phyloP scores from a whole-genome alignment of 2,888 invertebrate species.

The Euclidia mi region DNA sequence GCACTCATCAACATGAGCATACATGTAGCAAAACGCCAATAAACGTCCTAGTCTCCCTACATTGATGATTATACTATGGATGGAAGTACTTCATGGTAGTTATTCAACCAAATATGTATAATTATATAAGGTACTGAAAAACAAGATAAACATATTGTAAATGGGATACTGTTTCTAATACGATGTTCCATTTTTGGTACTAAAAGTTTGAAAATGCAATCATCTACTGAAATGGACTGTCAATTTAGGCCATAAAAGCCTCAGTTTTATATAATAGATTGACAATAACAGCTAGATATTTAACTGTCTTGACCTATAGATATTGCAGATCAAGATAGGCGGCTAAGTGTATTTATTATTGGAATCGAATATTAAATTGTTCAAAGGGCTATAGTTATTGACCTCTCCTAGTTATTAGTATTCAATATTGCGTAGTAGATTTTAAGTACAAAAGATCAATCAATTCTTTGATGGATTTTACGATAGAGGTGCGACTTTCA shows the following conservation, averaged over 20 bases:
- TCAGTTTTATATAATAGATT: conserved; percentile 2
- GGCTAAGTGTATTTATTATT: background rate
- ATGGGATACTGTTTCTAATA: too few relatives aligned
- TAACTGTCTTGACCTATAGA: background rate
- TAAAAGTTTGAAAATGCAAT: background rate
- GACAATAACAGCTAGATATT: background rate
- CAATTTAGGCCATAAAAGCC: background rate
- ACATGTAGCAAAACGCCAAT: too few relatives aligned
- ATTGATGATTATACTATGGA: too few relatives aligned
- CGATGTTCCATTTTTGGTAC: too few relatives aligned
- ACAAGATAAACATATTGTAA: too few relatives aligned
- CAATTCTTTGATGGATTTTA: too few relatives aligned
- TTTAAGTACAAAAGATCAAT: conserved; percentile 21
- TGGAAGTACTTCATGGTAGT: too few relatives aligned
- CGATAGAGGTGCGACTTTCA: background rate
- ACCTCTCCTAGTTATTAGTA: conserved; percentile 10
- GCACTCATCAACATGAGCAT: too few relatives aligned
- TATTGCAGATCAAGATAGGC: background rate
- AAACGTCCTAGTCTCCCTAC: too few relatives aligned
- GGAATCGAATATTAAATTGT: conserved; percentile 1
- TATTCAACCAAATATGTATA: too few relatives aligned
- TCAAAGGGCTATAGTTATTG: conserved; percentile 10
- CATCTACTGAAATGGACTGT: conserved; percentile 1
- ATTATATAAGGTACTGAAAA: too few relatives aligned
- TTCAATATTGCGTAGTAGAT: background rate